phyloP scores from a whole-genome alignment of 2,797 vertebrate genomes.

The Gambelia wislizenii region DNA sequence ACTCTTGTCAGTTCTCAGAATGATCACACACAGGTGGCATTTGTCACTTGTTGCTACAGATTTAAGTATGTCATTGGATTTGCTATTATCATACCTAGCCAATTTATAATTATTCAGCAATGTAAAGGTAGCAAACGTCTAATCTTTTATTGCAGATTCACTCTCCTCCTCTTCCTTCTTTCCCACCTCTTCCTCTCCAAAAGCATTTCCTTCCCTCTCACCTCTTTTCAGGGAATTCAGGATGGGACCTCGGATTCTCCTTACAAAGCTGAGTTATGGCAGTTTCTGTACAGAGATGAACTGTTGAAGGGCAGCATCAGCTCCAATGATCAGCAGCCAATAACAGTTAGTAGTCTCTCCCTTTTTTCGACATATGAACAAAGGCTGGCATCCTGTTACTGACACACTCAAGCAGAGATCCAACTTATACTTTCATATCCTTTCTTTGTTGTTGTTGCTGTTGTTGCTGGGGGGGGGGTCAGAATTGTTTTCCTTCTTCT shows the following conservation, averaged over 20 bases:
- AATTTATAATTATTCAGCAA: not conserved
- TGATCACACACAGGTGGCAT: slow-evolving; percentile 31
- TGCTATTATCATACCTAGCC: not conserved
- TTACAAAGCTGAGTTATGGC: not conserved
- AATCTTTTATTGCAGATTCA: not conserved
- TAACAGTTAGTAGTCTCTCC: not conserved
- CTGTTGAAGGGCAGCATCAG: not conserved
- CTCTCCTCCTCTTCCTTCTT: not conserved
- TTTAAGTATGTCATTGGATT: not conserved
- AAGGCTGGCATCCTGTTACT: no score
- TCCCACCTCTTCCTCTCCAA: no score
- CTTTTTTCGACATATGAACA: no score
- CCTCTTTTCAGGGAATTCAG: not conserved
- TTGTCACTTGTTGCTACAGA: slow-evolving; percentile 9
- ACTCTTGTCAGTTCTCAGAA: slow-evolving; percentile 45
- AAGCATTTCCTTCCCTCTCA: not conserved
- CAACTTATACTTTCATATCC: no score
- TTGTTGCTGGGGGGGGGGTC: no score
- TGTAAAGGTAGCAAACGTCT: not conserved
- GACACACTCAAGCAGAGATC: no score
- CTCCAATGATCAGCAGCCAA: not conserved
- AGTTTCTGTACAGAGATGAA: not conserved
- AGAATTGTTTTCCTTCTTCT: no score
- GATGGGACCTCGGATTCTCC: no score
- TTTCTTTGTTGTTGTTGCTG: no score